Percentiles rank a stretch among this genome's conserved stretches.
These are phyloP conservation scores for Samia ricini DNA, from an alignment of 1,140 invertebrate genomes.

Conservation along the genomic window DNA sequence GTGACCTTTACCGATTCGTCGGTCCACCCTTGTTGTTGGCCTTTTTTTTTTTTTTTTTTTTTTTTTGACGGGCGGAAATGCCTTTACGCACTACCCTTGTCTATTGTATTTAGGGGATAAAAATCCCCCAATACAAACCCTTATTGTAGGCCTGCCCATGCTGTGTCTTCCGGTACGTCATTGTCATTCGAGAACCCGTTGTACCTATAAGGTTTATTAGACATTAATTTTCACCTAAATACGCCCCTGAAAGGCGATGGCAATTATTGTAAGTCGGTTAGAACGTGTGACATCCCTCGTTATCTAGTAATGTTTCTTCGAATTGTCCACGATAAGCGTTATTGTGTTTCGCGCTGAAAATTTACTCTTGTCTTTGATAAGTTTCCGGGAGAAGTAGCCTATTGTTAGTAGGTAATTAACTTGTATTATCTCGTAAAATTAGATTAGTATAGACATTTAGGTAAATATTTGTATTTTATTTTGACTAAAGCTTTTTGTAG, in stretches of 20 bases:
- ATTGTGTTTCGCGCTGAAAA: background rate
- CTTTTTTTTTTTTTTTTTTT: too few species aligned
- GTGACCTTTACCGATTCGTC: too few species aligned
- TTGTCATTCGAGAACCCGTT: too few species aligned
- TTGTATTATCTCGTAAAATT: background rate
- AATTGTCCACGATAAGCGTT: slow-evolving; percentile 6
- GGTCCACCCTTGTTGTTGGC: too few species aligned
- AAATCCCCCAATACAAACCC: too few species aligned
- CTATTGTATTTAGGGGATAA: too few species aligned
- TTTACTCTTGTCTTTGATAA: slow-evolving; percentile 4
- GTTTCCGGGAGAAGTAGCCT: background rate
- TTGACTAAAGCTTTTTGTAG: too few species aligned
- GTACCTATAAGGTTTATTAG: background rate
- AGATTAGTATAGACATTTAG: background rate
- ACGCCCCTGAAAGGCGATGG: background rate
- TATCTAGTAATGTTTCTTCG: background rate
- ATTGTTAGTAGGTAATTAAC: background rate
- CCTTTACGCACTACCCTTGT: too few species aligned
- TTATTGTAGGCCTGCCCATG: too few species aligned
- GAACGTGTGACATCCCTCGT: background rate
- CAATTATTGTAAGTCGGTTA: background rate
- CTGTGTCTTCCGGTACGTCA: too few species aligned
- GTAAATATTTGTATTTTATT: too few species aligned
- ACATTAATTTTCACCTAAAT: background rate
- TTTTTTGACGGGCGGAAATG: too few species aligned